Evolutionary conservation across 2,113 vertebrate genomes (phyloP), one percentile per base, ranked within the genome.

Genomic region (Murina feae): DNA sequence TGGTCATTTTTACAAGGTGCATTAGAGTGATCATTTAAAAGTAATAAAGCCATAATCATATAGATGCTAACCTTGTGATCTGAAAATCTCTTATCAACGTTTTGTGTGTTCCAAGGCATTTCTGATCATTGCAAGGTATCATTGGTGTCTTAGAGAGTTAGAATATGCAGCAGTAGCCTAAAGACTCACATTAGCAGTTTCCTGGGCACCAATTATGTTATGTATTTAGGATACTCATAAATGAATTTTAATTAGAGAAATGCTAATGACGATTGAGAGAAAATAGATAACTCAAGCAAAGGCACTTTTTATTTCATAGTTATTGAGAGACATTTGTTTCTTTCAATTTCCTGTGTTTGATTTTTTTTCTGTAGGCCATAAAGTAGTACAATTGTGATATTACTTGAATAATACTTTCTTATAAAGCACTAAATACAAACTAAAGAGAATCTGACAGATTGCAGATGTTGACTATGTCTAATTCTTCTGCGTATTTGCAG

Each of bases 201-300:
- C 58, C 53, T 74, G 28, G 39, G 39, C 13, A 69, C 49, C 83
- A 96, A 95, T 96, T 96, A 95, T 74, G n/a, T 75, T 53, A 51
- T 95, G 25, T 89, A 75, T 91, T 96, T 47, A 91, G 80, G 53
- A 89, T 16, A 85, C 5, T 78, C 14, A 55, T 51, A 30, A 94
- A 75, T 81, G 1, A 93, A 49, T 91, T 95, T 93, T 94, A 95
- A 94, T 96, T 91, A 95, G 94, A 55, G 37, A 92, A 93, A 71
- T 93, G 35, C 25, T 92, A 84, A 87, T 80, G 47, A 37, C 81
- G 23, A 84, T 76, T 58, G 39, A 92, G 39, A 76, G 53, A 93
- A 92, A 94, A 91, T 69, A 86, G n/a, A 79, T 42, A 44, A 94
- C 72, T 84, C 55, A 68, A 82, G 44, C n/a, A 86, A n/a, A 79